These are phyloP conservation scores for Silurus meridionalis DNA, from an alignment of 2,113 vertebrate genomes.

Conservation along the genomic window DNA sequence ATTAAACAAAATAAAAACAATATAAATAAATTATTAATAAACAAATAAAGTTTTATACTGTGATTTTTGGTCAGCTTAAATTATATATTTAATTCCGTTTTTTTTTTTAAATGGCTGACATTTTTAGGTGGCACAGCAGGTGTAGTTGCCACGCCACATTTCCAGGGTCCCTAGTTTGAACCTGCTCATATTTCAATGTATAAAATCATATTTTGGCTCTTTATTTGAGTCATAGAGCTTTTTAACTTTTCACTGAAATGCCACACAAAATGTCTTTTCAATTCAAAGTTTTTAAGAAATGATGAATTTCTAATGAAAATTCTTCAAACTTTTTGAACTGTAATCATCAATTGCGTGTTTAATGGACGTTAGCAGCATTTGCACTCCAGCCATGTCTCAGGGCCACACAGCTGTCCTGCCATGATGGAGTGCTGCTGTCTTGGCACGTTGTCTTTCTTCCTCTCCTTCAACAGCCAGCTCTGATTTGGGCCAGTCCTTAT, in stretches of 20 bases:
- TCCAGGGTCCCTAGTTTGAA: background rate
- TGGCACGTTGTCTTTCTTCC: constrained; percentile 14
- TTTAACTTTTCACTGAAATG: background rate
- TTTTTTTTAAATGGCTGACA: too few relatives aligned
- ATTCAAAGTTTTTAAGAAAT: background rate
- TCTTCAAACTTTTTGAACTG: background rate
- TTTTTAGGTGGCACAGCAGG: background rate
- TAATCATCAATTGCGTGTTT: background rate
- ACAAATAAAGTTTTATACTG: too few relatives aligned
- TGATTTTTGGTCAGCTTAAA: too few relatives aligned
- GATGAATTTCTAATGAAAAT: background rate
- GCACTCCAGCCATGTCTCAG: constrained; percentile 18
- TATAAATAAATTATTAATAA: too few relatives aligned
- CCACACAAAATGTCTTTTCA: background rate
- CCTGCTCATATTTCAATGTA: background rate
- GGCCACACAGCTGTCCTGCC: constrained; percentile 39
- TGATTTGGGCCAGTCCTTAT: background rate
- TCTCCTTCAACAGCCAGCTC: constrained; percentile 9
- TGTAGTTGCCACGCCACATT: too few relatives aligned
- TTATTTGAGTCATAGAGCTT: background rate
- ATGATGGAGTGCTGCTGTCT: constrained; percentile 41
- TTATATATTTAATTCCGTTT: too few relatives aligned
- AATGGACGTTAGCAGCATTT: constrained; percentile 13
- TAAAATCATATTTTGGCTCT: too few relatives aligned
- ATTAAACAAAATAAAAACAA: too few relatives aligned